These are phyloP conservation scores for Ptycholaimellus sp. DNA, from an alignment of 2,888 invertebrate genomes.

Conservation along the genomic window DNA sequence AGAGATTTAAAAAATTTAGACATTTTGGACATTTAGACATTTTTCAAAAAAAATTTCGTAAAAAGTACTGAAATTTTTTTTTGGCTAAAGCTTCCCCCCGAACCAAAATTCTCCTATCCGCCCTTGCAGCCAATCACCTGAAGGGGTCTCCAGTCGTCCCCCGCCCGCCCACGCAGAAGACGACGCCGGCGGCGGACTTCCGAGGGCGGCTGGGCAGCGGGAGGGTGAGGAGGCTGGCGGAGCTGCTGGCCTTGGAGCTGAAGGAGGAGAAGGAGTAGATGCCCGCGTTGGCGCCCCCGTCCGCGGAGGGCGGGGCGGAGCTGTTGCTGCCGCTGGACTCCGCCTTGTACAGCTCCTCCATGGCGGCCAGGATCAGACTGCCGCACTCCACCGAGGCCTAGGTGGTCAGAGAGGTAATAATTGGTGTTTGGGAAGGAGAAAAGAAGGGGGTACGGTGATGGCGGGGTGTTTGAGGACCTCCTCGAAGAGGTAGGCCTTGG, in stretches of 20 bases:
- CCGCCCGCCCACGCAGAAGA: slow-evolving; percentile 34
- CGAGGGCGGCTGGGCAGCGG: slow-evolving; percentile 19
- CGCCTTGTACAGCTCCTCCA: background rate
- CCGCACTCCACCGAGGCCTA: slow-evolving; percentile 25
- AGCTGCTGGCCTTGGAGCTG: too few species aligned
- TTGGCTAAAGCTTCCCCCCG: too few species aligned
- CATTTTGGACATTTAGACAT: too few species aligned
- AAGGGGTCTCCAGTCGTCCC: slow-evolving; percentile 32
- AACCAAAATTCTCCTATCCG: too few species aligned
- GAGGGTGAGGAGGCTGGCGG: too few species aligned
- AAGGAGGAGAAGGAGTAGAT: too few species aligned
- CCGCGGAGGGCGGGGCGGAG: background rate
- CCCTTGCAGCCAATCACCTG: too few species aligned
- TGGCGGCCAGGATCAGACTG: slow-evolving; percentile 29
- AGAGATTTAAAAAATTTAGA: too few species aligned
- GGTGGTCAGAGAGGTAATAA: too few species aligned
- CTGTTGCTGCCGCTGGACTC: background rate
- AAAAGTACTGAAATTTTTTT: slow-evolving; percentile 12
- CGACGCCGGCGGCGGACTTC: slow-evolving; percentile 31
- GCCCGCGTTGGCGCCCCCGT: background rate
- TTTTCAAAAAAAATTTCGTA: too few species aligned
- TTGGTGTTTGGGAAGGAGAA: slow-evolving; percentile 1
- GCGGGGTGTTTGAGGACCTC: slow-evolving; percentile 11
- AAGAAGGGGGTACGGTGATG: slow-evolving; percentile 7
- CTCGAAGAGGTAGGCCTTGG: slow-evolving; percentile 23